Evolutionary conservation across 2,797 vertebrate species (phyloP), one percentile per base, ranked within the genome.

Genomic region (Poeciliopsis paucimaculata): DNA sequence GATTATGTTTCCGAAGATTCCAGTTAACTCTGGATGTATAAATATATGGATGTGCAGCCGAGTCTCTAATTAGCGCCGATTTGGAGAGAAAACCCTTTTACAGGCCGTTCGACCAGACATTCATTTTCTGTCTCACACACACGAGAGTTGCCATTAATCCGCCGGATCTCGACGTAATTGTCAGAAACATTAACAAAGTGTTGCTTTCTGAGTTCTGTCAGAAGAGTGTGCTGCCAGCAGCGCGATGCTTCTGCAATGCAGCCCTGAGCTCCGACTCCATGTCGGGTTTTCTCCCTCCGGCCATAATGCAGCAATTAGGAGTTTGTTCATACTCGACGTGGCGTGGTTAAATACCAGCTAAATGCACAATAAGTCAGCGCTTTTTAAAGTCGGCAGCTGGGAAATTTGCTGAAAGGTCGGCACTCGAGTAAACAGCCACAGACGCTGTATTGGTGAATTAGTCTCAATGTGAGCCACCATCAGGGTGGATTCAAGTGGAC

Each of bases 291-390:
- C 43, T 70, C 49, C 87, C 72, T 3, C 43, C 28, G 84, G 87
- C 76, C 77, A 77, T 72, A 79, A 77, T 83, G 82, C 84, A 81
- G 73, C 79, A 84, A 87, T 90, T 91, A 73, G 87, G 51, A 75
- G 73, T 77, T 41, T 88, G 85, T 86, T 88, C 75, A 81, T 81
- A 83, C 71, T 88, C 85, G 75, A 64, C 26, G 75, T 77, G 72
- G 66, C 8, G 41, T 79, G 75, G 82, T 92, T 85, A 89, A 88
- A 15, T 83, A 89, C 84, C 81, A 78, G 77, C 83, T 88, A 84
- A 81, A 85, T 82, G 72, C 74, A 76, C 49, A 82, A 81, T 78
- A 83, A 88, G 85, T 90, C 88, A 90, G 88, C 85, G 2, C 51
- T 89, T 89, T 84, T 76, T 73, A 43, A 70, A n/a, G 39, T 83